These are phyloP conservation scores for Patella pellucida DNA, from an alignment of 2,888 invertebrate species.

Conservation along the genomic window DNA sequence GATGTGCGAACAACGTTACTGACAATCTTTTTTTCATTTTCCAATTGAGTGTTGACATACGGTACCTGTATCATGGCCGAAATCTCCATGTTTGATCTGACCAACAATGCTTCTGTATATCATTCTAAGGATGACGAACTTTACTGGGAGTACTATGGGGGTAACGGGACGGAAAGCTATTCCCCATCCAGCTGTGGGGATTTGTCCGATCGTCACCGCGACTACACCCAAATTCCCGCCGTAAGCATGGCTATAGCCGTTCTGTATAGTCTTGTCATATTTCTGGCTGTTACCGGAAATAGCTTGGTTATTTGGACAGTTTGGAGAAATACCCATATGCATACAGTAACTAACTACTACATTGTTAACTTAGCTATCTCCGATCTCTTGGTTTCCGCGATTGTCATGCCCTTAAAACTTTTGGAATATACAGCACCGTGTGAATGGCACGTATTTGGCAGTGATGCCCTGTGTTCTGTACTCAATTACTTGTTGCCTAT, in stretches of 20 bases:
- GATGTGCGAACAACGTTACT: no score
- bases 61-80: no score
- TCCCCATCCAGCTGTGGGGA: neutral
- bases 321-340: conserved; percentile 71
- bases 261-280: conserved; percentile 66
- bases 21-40: no score
- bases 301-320: conserved; percentile 71
- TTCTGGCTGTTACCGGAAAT: conserved; percentile 70
- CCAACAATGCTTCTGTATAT: no score
- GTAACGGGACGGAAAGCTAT: neutral
- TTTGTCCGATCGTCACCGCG: conserved; percentile 39
- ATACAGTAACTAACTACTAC: conserved; percentile 72
- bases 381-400: conserved; percentile 71
- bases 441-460: conserved; percentile 66
- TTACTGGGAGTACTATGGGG: neutral
- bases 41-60: no score
- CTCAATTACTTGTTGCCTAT: conserved; percentile 70
- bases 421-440: conserved; percentile 72
- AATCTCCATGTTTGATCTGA: no score
- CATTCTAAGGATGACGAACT: no score
- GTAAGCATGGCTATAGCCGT: conserved; percentile 63
- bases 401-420: conserved; percentile 72
- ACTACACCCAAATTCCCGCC: conserved; percentile 64
- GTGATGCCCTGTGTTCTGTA: conserved; percentile 69
- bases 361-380: conserved; percentile 72